A percentile compares a stretch with the other conserved stretches of the same genome.
These are phyloP conservation scores for Tinamus guttatus DNA, from an alignment of 2,113 vertebrate species.

Conservation along the genomic window DNA sequence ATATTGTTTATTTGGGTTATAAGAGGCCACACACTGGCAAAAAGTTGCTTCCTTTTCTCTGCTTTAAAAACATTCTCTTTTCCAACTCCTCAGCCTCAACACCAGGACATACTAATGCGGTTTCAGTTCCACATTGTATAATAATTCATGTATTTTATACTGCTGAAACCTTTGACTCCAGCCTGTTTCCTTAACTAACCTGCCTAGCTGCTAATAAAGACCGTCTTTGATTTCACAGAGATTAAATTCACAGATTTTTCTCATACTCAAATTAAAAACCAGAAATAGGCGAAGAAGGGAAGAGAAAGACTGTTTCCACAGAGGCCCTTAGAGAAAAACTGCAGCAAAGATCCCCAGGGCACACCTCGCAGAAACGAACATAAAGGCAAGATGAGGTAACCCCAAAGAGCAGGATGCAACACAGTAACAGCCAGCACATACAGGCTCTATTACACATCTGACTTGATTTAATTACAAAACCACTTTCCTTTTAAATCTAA, in stretches of 20 bases:
- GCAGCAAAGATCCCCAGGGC: background rate
- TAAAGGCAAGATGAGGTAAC: constrained; percentile 25
- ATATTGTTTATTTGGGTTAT: background rate
- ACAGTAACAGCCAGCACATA: constrained; percentile 15
- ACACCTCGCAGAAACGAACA: background rate
- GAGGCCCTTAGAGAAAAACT: background rate
- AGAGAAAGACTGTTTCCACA: constrained; percentile 34
- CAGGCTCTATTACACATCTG: constrained; percentile 7
- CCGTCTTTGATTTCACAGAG: constrained; percentile 68
- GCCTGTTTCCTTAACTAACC: constrained; percentile 15
- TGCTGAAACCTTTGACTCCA: constrained; percentile 59
- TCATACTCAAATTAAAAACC: constrained; percentile 28
- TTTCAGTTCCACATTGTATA: constrained; percentile 16
- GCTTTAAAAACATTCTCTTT: background rate
- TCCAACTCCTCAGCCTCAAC: background rate
- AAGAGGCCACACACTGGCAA: constrained; percentile 3
- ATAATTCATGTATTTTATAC: constrained; percentile 57
- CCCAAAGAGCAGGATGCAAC: background rate
- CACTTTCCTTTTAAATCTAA: constrained; percentile 6
- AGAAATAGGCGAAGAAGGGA: constrained; percentile 23
- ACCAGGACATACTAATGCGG: background rate
- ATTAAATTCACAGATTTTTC: constrained; percentile 55
- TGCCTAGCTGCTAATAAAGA: constrained; percentile 59
- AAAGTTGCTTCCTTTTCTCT: background rate
- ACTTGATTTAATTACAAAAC: constrained; percentile 7